phyloP scores from a whole-genome alignment of 2,888 invertebrate species.

The Drosophila ezoana region DNA sequence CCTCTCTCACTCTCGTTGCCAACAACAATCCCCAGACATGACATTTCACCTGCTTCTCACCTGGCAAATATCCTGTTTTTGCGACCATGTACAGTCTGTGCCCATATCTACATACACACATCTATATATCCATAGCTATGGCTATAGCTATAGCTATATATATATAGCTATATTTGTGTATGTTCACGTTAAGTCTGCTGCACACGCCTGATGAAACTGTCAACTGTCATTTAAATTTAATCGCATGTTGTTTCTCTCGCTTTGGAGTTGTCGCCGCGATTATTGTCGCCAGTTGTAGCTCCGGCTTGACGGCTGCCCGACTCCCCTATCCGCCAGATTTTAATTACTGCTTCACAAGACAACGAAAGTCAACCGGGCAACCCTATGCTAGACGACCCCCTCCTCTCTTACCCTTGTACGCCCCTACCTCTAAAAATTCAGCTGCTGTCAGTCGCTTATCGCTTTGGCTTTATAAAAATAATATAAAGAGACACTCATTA shows the following conservation, averaged over 20 bases:
- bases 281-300: slow-evolving; percentile 63
- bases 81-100: slow-evolving; percentile 1
- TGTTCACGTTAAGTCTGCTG: slow-evolving; percentile 50
- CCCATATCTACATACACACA: neutral
- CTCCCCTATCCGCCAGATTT: slow-evolving; percentile 34
- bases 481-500: slow-evolving; percentile 69
- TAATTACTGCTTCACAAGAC: slow-evolving; percentile 72
- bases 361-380: slow-evolving; percentile 44
- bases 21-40: slow-evolving; percentile 52
- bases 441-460: slow-evolving; percentile 66
- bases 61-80: slow-evolving; percentile 61
- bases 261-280: slow-evolving; percentile 67
- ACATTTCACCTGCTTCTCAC: slow-evolving; percentile 67
- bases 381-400: neutral
- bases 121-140: slow-evolving; percentile 18
- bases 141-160: slow-evolving; percentile 9
- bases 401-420: neutral
- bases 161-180: slow-evolving; percentile 1
- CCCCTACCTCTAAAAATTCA: slow-evolving; percentile 6
- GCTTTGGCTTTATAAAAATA: slow-evolving; percentile 68
- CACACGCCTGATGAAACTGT: slow-evolving; percentile 71
- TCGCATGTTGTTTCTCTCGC: slow-evolving; percentile 68
- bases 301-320: neutral
- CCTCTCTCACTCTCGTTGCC: slow-evolving; percentile 11
- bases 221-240: slow-evolving; percentile 79